phyloP scores from a whole-genome alignment of 2,797 vertebrate genomes.

The Coluber constrictor region DNA sequence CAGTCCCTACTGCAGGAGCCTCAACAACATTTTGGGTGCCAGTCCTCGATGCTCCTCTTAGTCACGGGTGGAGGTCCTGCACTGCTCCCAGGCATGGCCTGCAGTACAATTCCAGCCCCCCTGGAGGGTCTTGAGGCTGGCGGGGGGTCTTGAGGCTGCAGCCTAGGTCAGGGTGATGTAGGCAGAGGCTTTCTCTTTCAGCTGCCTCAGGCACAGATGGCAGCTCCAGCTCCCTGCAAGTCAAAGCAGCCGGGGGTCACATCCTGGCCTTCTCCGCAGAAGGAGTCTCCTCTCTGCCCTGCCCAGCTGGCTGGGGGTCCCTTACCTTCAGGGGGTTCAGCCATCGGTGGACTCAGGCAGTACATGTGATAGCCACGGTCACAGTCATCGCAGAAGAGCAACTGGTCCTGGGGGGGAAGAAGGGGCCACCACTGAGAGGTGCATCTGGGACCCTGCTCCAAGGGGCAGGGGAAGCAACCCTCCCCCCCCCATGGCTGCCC shows the following conservation, averaged over 20 bases:
- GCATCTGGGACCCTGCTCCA: background rate
- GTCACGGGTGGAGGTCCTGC: too few relatives aligned
- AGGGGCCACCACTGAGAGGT: background rate
- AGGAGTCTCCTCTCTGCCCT: background rate
- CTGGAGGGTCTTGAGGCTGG: background rate
- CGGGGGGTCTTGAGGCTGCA: background rate
- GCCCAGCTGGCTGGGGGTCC: background rate
- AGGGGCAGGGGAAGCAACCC: background rate
- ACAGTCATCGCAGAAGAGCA: conserved; percentile 91
- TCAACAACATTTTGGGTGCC: background rate
- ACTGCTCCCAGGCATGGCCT: background rate
- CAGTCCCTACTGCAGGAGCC: background rate
- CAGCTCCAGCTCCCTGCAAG: conserved; percentile 90
- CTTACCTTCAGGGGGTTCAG: conserved; percentile 90
- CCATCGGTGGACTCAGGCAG: conserved; percentile 89
- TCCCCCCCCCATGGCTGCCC: background rate
- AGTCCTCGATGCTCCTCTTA: background rate
- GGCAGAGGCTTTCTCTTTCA: conserved; percentile 93
- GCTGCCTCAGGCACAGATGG: conserved; percentile 89
- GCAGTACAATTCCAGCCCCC: background rate
- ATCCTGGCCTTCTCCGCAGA: too few relatives aligned
- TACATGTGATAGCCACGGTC: conserved; percentile 95
- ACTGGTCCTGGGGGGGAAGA: conserved; percentile 79
- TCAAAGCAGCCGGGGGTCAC: too few relatives aligned
- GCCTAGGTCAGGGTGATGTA: conserved; percentile 93